Evolutionary conservation across 2,888 invertebrate genomes (phyloP).

Genomic region (Agriopis leucophaearia): DNA sequence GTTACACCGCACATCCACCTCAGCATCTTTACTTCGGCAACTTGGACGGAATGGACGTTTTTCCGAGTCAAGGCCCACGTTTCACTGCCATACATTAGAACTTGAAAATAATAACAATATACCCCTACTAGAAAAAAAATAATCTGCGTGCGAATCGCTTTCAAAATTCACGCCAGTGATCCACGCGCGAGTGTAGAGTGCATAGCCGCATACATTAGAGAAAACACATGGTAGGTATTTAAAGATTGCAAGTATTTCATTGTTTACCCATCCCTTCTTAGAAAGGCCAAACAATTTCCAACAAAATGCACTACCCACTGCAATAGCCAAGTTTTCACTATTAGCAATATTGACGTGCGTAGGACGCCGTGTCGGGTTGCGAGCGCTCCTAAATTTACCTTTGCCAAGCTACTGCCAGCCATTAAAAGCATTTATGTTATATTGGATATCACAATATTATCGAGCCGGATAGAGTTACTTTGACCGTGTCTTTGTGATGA

Average conservation of each 20-base stretch:
- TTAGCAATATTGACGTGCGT: slow-evolving; percentile 67
- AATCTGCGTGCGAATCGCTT: too few relatives aligned
- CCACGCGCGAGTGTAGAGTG: too few relatives aligned
- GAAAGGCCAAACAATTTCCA: slow-evolving; percentile 34
- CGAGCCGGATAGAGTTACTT: slow-evolving; percentile 61
- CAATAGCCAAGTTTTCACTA: slow-evolving; percentile 45
- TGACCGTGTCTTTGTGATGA: slow-evolving; percentile 47
- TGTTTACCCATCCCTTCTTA: not conserved
- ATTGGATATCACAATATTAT: slow-evolving; percentile 80
- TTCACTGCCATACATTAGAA: too few relatives aligned
- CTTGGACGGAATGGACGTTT: too few relatives aligned
- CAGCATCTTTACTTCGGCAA: too few relatives aligned
- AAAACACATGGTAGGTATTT: not conserved
- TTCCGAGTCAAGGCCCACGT: too few relatives aligned
- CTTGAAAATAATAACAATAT: too few relatives aligned
- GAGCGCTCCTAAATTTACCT: slow-evolving; percentile 85
- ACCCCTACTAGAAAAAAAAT: too few relatives aligned
- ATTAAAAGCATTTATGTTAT: slow-evolving; percentile 84
- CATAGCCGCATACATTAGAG: too few relatives aligned
- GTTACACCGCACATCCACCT: too few relatives aligned
- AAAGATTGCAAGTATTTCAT: not conserved
- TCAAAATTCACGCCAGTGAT: too few relatives aligned
- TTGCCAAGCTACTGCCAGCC: slow-evolving; percentile 79
- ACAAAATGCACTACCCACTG: slow-evolving; percentile 47
- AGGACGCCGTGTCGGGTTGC: slow-evolving; percentile 73